Base-by-base conservation (phyloP, 2,113 vertebrate genomes). In the Tragelaphus scriptus region DNA sequence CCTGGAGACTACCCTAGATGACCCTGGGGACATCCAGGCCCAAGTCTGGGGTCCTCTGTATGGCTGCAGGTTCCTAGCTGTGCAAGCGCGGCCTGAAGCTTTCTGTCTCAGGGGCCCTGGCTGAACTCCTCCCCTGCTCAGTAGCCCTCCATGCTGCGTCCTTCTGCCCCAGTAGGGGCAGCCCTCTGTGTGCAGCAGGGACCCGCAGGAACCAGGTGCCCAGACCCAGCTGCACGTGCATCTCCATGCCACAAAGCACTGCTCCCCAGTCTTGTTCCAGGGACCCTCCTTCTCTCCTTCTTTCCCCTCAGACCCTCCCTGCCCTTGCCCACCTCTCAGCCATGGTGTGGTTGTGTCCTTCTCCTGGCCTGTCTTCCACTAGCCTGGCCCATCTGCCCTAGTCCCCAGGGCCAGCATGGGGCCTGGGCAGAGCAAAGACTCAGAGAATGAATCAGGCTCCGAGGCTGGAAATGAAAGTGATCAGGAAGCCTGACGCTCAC, bases 201-300 rank as follows among this genome's bases (percentile, higher is more conserved):
- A 13, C 8, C 7, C 2, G 2, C 1, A 8, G 2, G 1, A 16
- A 13, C 25, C 25, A 19, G 86, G 30, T 2, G 28, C 25, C 28
- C 19, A 14, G 30, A 2, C 47, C 16, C 63, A 36, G 32, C 5
- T 3, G 59, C 30, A 36, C 0, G 36, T 3, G 25, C 4, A 13
- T 9, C 68, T 36, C 88, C 7, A 12, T 4, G 40, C 10, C 5
- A 15, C 17, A 25, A 7, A 26, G 32, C 1, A 2, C 36, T 3
- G n/a, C 36, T 61, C 14, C 47, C 16, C 16, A 84, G 80, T 47
- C 16, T n/a, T 61, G 53, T 3, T 51, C 40, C 13, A 5, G 55
- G 4, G 10, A 53, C 32, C n/a, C 6, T 21, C 14, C 44, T 44
- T 23, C 80, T 75, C 53, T 17, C 13, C 30, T 2, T 1, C 11